Evolutionary conservation across 2,113 vertebrate species (phyloP).

Genomic region (Petrocephalus zakoni): DNA sequence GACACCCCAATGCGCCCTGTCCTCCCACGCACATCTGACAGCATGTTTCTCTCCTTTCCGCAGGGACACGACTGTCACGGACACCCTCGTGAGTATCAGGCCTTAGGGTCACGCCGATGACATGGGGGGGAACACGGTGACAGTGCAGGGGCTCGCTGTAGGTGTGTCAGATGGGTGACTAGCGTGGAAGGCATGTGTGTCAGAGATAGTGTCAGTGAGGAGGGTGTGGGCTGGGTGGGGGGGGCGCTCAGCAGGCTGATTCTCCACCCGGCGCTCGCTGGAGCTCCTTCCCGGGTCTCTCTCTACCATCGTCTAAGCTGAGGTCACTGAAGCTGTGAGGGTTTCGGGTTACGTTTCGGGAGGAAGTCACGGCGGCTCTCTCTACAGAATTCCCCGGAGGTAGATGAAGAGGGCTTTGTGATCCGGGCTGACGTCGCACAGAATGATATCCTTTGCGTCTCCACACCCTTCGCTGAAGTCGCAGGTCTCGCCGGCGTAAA

Average conservation of each 20-base stretch:
- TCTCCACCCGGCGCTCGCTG: neutral
- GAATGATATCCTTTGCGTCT: slow-evolving; percentile 79
- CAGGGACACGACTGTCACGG: slow-evolving; percentile 54
- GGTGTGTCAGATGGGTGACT: neutral
- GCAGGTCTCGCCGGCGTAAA: neutral
- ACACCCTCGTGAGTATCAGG: slow-evolving; percentile 49
- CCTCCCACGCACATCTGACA: neutral
- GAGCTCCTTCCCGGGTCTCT: neutral
- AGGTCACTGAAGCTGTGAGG: neutral
- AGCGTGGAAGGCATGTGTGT: neutral
- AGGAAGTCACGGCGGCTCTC: neutral
- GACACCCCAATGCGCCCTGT: neutral
- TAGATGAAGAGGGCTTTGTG: slow-evolving; percentile 90
- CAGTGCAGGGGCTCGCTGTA: neutral
- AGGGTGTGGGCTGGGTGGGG: neutral
- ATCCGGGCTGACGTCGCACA: slow-evolving; percentile 72
- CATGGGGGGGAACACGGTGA: neutral
- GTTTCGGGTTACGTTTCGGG: neutral
- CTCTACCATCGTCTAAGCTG: no score
- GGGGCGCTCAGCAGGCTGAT: neutral
- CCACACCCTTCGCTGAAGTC: neutral
- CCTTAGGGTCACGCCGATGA: neutral
- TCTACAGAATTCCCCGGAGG: slow-evolving; percentile 73
- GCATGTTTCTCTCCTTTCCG: neutral
- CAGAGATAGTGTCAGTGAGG: neutral